Evolutionary conservation across 2,797 vertebrate species (phyloP), one percentile per base, ranked within the genome.

Genomic region (Rhodeus uyekii): DNA sequence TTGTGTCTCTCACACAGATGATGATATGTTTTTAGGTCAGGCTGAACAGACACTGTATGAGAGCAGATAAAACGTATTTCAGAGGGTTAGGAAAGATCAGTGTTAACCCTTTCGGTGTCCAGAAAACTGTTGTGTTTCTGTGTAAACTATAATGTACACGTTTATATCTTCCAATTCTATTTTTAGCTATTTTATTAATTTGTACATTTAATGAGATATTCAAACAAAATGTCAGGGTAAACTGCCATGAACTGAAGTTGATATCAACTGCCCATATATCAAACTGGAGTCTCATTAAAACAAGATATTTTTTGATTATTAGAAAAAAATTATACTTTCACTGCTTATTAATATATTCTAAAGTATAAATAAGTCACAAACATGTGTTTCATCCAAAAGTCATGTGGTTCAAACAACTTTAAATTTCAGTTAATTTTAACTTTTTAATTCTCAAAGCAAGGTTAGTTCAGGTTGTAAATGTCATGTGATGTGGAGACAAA

Each of bases 11-110:
- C 64, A 34, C 42, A 63, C 9, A 22, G 14, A 64, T 61, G 22
- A 73, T 72, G 60, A 73, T 34, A 32, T 16, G 16, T 79, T 76
- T 76, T 76, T 36, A 36, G 81, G 81, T 82, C 72, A 82, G 27
- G 38, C 63, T 58, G 48, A 46, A n/a, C 8, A 61, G 67, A 58
- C 24, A 50, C n/a, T 7, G 32, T 58, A 16, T 18, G 55, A 78
- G 8, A 63, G 67, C 58, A 83, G 42, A 77, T 69, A 48, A 77
- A 76, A 77, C 76, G 80, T 77, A 72, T 50, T 67, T 63, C 75
- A 58, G 84, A 85, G 34, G 34, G 79, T 64, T 68, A n/a, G 67
- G 50, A 64, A 50, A 64, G 69, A 63, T 64, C 55, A 27, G 13
- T 19, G 1, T 73, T 63, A 48, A 63, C 79, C 44, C 16, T 64